These are phyloP conservation scores for Indicator maculatus DNA, from an alignment of 2,113 vertebrate species.

Conservation along the genomic window DNA sequence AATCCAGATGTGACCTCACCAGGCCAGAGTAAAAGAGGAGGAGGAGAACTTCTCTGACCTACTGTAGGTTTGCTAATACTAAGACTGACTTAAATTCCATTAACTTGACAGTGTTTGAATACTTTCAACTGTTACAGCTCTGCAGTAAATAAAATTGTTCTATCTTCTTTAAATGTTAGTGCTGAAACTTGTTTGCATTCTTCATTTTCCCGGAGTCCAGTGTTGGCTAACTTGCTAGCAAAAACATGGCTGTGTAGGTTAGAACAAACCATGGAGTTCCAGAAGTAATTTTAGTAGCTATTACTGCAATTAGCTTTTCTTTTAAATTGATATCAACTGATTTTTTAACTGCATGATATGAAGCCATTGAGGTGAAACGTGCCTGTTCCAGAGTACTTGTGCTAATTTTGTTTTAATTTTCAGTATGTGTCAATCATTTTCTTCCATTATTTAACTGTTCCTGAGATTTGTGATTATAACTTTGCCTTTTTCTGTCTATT, in stretches of 20 bases:
- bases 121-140: background rate
- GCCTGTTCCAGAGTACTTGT: background rate
- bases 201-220: background rate
- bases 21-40: too few species aligned
- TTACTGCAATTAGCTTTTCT: background rate
- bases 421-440: slow-evolving; percentile 31
- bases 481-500: slow-evolving; percentile 50
- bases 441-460: slow-evolving; percentile 28
- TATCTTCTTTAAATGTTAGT: background rate
- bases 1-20: too few species aligned
- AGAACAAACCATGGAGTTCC: background rate
- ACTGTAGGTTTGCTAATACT: background rate
- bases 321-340: background rate
- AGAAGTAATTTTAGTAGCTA: background rate
- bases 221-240: background rate
- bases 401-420: slow-evolving; percentile 29
- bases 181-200: background rate
- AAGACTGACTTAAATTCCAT: background rate
- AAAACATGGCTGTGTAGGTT: background rate
- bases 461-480: slow-evolving; percentile 50
- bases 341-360: background rate
- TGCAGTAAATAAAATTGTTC: background rate
- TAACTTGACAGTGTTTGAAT: background rate
- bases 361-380: slow-evolving; percentile 7
- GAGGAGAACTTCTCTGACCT: too few species aligned